Evolutionary conservation across 2,888 invertebrate species (phyloP), one percentile per base, ranked within the genome.

Genomic region (Drosophila rubida): DNA sequence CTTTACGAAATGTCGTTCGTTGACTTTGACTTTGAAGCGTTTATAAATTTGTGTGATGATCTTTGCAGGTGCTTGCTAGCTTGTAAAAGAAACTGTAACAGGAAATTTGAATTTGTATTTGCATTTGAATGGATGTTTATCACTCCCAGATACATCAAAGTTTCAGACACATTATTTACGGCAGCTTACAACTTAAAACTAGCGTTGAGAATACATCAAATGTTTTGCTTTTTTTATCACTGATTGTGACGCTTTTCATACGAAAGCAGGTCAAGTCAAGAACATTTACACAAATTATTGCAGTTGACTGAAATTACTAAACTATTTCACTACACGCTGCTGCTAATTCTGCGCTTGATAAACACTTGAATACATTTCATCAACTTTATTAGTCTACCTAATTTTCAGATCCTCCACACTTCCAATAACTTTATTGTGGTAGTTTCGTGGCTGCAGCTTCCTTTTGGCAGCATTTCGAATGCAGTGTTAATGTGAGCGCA

Each of bases 401-500:
- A 0, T 22, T 6, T 42, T 9, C 16, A 11, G 4, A 42, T 11
- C 25, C 5, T 45, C 6, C 25, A 13, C 25, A 5, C 6, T n/a
- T 23, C 42, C 27, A 1, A 25, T 9, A n/a, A 14, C 30, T 30
- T 30, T 7, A 19, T 48, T 48, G n/a, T 14, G 16, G 23, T n/a
- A 8, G 44, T 7, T n/a, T 48, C 30, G n/a, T 14, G 16, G 23
- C 14, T 11, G 44, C 37, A n/a, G n/a, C 27, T 32, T 27, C 22
- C 32, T 11, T 44, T 23, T 1, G 14, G 13, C 14, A 49, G 41
- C 60, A 62, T 37, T 58, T 69, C 50, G 32, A 64, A 85, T 69
- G 57, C 72, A 37, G 79, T 73, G 90, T 86, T 88, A 88, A 88
- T 88, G 79, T 89, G 90, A 68, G 60, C 60, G 73, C 55, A 88